Conservation (phyloP, 2,797 vertebrate genomes). For the Euthynnus affinis region DNA sequence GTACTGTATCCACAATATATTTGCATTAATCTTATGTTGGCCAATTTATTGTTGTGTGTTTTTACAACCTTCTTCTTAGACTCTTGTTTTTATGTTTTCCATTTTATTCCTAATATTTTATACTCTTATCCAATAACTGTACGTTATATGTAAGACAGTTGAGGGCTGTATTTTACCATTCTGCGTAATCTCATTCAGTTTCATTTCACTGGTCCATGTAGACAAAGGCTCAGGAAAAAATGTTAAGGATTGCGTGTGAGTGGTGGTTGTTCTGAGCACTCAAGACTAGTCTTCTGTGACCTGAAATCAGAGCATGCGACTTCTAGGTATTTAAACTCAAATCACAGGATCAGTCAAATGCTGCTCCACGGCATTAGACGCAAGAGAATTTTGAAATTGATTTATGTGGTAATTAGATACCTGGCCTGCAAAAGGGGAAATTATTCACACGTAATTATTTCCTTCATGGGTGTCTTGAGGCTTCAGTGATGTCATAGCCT, state of each 20-base stretch:
- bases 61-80: too few species aligned
- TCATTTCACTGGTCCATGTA: background rate
- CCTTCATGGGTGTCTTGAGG: constrained; percentile 17
- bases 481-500: constrained; percentile 16
- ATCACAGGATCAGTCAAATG: constrained; percentile 50
- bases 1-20: too few species aligned
- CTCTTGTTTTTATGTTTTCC: too few species aligned
- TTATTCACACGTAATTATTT: constrained; percentile 4
- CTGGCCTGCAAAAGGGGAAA: background rate
- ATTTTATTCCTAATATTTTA: too few species aligned
- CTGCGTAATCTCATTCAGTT: too few species aligned
- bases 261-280: background rate
- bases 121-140: too few species aligned
- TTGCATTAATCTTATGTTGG: too few species aligned
- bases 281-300: background rate
- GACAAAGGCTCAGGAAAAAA: background rate
- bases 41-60: too few species aligned
- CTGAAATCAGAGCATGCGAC: constrained; percentile 1
- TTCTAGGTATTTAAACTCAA: background rate
- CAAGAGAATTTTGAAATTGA: constrained; percentile 1
- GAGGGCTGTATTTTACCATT: too few species aligned
- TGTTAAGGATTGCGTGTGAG: background rate
- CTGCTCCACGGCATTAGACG: background rate
- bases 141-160: too few species aligned
- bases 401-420: constrained; percentile 18